These are phyloP conservation scores for Metridium senile DNA, from an alignment of 92 coral and sea anemone species.

Conservation along the genomic window DNA sequence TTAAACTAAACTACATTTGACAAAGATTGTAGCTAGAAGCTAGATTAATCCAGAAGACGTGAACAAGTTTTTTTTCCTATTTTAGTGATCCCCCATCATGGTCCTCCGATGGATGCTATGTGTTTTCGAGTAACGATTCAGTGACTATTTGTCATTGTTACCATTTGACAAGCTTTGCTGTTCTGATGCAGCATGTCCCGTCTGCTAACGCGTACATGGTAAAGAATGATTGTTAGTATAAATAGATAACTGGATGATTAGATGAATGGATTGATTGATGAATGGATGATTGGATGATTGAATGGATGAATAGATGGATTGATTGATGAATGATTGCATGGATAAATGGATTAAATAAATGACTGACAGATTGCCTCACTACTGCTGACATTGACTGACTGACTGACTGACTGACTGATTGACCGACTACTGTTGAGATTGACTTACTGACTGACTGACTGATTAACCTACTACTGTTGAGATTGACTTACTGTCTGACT, in stretches of 20 bases:
- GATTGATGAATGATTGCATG: background rate
- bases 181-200: constrained; percentile 77
- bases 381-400: background rate
- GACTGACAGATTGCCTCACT: background rate
- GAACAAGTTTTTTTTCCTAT: background rate
- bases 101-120: constrained; percentile 82
- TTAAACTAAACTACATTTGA: no score
- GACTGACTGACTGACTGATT: background rate
- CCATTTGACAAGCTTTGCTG: constrained; percentile 93
- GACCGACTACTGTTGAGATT: no score
- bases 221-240: background rate
- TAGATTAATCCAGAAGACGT: no score
- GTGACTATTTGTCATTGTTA: constrained; percentile 85
- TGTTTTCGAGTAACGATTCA: constrained; percentile 41
- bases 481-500: no score
- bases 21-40: no score
- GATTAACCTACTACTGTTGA: no score
- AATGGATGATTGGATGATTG: background rate
- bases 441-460: no score
- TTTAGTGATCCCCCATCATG: constrained; percentile 48
- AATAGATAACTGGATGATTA: background rate
- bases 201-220: constrained; percentile 43
- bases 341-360: background rate
- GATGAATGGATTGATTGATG: background rate
- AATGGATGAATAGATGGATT: background rate